Base-by-base conservation (phyloP, 2,113 vertebrate species). In the Muntiacus muntjak region DNA sequence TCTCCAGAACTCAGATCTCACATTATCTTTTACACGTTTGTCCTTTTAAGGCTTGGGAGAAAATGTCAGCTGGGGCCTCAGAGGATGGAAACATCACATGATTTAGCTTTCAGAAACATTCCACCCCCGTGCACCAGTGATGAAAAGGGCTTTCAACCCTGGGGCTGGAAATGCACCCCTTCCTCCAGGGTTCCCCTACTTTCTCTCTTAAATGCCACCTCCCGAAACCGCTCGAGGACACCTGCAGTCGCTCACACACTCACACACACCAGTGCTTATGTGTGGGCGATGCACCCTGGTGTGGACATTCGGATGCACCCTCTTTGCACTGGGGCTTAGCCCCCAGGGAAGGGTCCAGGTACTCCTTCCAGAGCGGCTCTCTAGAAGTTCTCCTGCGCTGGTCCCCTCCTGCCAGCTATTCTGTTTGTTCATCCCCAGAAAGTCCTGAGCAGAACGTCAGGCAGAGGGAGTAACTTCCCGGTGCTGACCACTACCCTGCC, bases 301-400 rank as follows among this genome's bases (percentile, higher is more conserved):
- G 7, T 17, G 43, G 13, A 23, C 19, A 1, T n/a, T n/a, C 10
- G 8, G 30, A 76, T 40, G 2, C 6, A 43, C 52, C 28, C 7
- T 5, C 14, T 81, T 60, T 13, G 14, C 17, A 6, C 7, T 23
- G 58, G 47, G 47, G 47, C 33, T 6, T 23, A 36, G 62, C 2
- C 26, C 25, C 84, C 30, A 12, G 57, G 71, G 14, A 76, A 60
- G 67, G 26, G 45, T 25, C 36, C 3, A 25, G 14, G 15, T 1
- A 5, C 52, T n/a, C 4, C 62, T 33, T 52, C 13, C 6, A 0
- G 1, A 28, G 12, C 7, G 0, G 2, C 1, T 11, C 36, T 15
- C 19, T 14, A 5, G 57, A 11, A 21, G 16, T 6, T 33, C 23
- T 47, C 36, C 58, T 9, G 50, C 16, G 50, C 33, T 40, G 47